These are phyloP conservation scores for Myiotriccus ornatus DNA, from an alignment of 2,797 vertebrate genomes.

Conservation along the genomic window DNA sequence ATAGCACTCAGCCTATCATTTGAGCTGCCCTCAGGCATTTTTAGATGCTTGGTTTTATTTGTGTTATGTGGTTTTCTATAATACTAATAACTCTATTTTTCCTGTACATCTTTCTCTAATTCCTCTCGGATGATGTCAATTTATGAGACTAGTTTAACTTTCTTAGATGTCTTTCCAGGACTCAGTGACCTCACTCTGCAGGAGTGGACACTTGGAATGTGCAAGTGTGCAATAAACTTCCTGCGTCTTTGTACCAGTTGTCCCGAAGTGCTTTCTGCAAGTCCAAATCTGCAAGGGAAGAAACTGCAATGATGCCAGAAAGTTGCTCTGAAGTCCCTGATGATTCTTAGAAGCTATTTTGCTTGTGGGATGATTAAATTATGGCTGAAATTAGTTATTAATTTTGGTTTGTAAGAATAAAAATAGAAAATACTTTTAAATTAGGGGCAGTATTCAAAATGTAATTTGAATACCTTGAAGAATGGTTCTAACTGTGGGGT, in stretches of 20 bases:
- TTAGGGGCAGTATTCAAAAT: background rate
- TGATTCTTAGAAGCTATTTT: background rate
- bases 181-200: conserved; percentile 38
- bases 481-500: background rate
- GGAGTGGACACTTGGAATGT: conserved; percentile 31
- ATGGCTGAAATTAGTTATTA: conserved; percentile 12
- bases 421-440: conserved; percentile 22
- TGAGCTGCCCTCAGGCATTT: background rate
- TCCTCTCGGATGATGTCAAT: conserved; percentile 33
- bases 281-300: background rate
- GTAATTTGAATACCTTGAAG: background rate
- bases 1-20: background rate
- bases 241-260: background rate
- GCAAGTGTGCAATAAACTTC: conserved; percentile 18
- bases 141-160: conserved; percentile 8
- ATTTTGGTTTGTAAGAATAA: background rate
- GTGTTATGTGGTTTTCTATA: background rate
- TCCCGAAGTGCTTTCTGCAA: background rate
- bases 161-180: conserved; percentile 56
- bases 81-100: background rate
- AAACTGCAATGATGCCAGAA: background rate
- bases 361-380: background rate
- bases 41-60: conserved; percentile 12
- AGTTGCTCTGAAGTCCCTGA: background rate
- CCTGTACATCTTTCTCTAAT: background rate